phyloP scores from a whole-genome alignment of 1,140 invertebrate genomes.

The Diorhabda sublineata region DNA sequence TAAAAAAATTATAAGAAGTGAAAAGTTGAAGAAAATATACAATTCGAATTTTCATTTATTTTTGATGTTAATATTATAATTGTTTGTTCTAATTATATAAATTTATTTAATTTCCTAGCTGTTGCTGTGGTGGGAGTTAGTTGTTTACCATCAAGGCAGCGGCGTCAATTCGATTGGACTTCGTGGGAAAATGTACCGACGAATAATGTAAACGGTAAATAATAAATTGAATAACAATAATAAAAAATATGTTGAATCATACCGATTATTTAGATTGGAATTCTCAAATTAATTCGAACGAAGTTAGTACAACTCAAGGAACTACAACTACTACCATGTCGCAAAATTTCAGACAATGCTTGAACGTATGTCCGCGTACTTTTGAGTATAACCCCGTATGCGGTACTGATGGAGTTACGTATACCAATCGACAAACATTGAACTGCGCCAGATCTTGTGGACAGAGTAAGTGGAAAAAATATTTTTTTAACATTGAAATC shows the following conservation, averaged over 20 bases:
- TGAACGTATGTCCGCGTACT: constrained; percentile 51
- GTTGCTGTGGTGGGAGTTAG: not conserved
- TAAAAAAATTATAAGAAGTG: too few relatives aligned
- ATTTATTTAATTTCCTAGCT: not conserved
- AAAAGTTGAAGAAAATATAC: too few relatives aligned
- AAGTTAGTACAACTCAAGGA: constrained; percentile 28
- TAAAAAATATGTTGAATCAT: not conserved
- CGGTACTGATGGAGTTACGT: constrained; percentile 58
- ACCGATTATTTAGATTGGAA: not conserved
- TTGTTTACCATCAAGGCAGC: not conserved
- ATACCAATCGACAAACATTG: constrained; percentile 57
- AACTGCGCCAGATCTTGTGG: constrained; percentile 58
- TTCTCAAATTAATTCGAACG: too few relatives aligned
- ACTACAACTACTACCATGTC: constrained; percentile 30
- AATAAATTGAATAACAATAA: not conserved
- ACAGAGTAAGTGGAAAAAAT: constrained; percentile 45
- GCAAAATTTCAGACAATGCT: constrained; percentile 43
- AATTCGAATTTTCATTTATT: too few relatives aligned
- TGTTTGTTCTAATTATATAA: too few relatives aligned
- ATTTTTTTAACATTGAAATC: too few relatives aligned
- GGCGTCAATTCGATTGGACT: not conserved
- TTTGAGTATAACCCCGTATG: constrained; percentile 67
- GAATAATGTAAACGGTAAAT: not conserved
- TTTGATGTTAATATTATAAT: too few relatives aligned
- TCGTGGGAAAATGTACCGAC: not conserved